Conservation (phyloP, 30 jellyfish, hydroid and myxozoan genomes). For the Mastigias papua region DNA sequence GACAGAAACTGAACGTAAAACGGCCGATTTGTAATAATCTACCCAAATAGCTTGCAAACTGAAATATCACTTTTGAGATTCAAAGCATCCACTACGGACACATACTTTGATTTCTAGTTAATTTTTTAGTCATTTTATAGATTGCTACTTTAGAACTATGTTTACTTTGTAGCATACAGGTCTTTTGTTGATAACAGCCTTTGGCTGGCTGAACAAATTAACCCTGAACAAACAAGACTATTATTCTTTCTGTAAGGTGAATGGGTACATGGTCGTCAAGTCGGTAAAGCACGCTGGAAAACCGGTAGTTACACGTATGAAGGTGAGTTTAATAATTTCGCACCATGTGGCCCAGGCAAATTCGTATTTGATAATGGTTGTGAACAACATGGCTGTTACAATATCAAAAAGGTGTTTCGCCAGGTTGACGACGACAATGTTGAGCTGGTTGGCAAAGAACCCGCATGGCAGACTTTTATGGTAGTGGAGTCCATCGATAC, state of each 20-base stretch:
- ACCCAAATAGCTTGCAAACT: no score
- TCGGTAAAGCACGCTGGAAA: slow-evolving; percentile 72
- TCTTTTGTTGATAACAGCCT: no score
- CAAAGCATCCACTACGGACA: no score
- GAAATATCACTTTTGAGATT: no score
- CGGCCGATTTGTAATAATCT: no score
- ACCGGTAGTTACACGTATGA: slow-evolving; percentile 53
- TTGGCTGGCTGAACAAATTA: no score
- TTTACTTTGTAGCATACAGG: no score
- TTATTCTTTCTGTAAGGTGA: slow-evolving; percentile 59
- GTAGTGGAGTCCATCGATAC: neutral
- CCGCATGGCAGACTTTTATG: slow-evolving; percentile 73
- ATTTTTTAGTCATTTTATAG: no score
- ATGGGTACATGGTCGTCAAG: slow-evolving; percentile 81
- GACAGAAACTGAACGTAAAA: no score
- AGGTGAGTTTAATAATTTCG: slow-evolving; percentile 70
- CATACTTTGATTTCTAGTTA: no score
- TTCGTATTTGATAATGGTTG: slow-evolving; percentile 60
- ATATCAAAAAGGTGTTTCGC: slow-evolving; percentile 56
- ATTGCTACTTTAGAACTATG: no score
- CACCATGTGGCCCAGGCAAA: slow-evolving; percentile 78
- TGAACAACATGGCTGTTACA: slow-evolving; percentile 87
- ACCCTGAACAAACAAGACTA: no score
- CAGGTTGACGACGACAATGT: slow-evolving; percentile 73
- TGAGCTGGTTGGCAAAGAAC: slow-evolving; percentile 80